Evolutionary conservation across 2,888 invertebrate species (phyloP).

Genomic region (Lathronympha strigana): DNA sequence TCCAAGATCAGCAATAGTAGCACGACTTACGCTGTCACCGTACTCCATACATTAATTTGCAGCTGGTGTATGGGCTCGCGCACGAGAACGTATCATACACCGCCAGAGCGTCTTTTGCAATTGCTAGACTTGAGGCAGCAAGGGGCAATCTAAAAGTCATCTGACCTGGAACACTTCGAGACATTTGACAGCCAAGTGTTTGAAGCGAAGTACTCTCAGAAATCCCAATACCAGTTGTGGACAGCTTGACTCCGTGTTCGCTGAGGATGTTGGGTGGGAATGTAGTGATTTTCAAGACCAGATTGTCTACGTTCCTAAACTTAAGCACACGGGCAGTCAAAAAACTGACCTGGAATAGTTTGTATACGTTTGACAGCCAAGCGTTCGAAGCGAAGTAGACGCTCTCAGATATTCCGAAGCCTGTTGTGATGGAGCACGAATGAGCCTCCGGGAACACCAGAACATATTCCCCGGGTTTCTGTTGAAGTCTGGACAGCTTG

Average conservation of each 20-base stretch:
- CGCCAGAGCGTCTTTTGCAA: no score
- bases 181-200: constrained; percentile 90
- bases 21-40: no score
- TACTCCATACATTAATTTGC: no score
- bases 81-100: no score
- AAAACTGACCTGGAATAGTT: constrained; percentile 87
- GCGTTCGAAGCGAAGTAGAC: constrained; percentile 94
- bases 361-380: constrained; percentile 90
- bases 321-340: not conserved
- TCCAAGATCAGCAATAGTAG: no score
- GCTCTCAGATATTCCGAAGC: constrained; percentile 95
- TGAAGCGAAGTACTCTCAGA: constrained; percentile 97
- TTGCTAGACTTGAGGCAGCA: no score
- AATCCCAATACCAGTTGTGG: constrained; percentile 93
- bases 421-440: constrained; percentile 94
- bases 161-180: constrained; percentile 87
- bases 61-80: no score
- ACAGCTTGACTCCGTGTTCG: constrained; percentile 90
- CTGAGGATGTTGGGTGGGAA: constrained; percentile 92
- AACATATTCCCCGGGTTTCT: constrained; percentile 94
- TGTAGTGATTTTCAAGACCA: constrained; percentile 96
- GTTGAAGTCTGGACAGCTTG: constrained; percentile 90
- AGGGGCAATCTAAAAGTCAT: not conserved
- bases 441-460: constrained; percentile 94
- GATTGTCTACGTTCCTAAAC: constrained; percentile 41